Evolutionary conservation across 2,113 vertebrate genomes (phyloP), one percentile per base, ranked within the genome.

Genomic region (Pandion haliaetus): DNA sequence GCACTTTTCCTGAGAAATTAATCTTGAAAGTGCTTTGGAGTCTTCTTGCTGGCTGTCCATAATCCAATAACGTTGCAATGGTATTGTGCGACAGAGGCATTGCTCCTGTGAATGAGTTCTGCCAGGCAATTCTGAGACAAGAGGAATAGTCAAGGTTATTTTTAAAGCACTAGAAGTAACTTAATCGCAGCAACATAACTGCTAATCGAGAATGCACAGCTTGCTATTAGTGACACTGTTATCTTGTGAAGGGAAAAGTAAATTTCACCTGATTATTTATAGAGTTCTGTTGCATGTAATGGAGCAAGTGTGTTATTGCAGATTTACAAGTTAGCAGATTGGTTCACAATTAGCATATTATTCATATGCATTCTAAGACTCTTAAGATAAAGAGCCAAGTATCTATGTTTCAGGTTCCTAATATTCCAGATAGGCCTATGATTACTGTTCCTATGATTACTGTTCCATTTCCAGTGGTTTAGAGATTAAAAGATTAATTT

Each of bases 211-310:
- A 93, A 93, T 26, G 49, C 77, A 91, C 86, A 95, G 86, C 91
- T 94, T 97, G 91, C 89, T 96, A 83, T 96, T 96, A 93, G 71
- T 93, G 92, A 91, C 89, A 93, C 77, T 77, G 94, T 86, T 95
- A 81, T 21, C 79, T 93, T 69, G 73, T 76, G 86, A 79, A 88
- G 65, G 50, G 65, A 94, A 87, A 88, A 91, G 80, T 91, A 93
- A 88, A 93, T 87, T 88, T 94, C 65, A 90, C 80, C 87, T 95
- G 55, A 62, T 94, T 97, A 95, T 93, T 96, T 95, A 67, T 88
- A 95, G 93, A 67, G 67, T 59, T 85, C 61, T 90, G 36, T 62
- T 95, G 40, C 73, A 80, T 50, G 44, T 62, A 94, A 91, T 26
- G 42, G 77, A 96, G 38, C 9, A 82, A 94, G 70, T 12, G 6